These are phyloP conservation scores for Disparrhopalites patrizii DNA, from an alignment of 2,888 invertebrate genomes.

Conservation along the genomic window DNA sequence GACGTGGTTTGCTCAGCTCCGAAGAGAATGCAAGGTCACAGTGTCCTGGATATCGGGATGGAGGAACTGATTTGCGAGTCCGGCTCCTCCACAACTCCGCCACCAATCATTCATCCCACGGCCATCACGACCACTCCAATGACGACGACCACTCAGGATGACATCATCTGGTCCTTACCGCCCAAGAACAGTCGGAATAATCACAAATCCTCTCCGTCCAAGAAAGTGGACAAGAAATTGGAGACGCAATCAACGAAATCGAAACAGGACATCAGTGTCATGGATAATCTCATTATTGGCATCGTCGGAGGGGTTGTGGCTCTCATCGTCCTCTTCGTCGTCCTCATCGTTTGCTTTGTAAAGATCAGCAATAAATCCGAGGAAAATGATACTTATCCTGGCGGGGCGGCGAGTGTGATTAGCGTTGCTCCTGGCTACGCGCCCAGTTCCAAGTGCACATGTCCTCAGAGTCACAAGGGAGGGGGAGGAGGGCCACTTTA, in stretches of 20 bases:
- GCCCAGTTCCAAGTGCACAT: constrained; percentile 46
- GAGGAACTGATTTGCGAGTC: constrained; percentile 76
- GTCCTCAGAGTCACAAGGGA: constrained; percentile 49
- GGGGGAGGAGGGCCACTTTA: constrained; percentile 53
- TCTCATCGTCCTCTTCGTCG: constrained; percentile 80
- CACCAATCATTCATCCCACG: constrained; percentile 49
- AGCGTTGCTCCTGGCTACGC: constrained; percentile 49
- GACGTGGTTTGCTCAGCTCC: constrained; percentile 56
- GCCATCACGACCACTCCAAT: constrained; percentile 16
- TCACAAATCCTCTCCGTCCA: constrained; percentile 16
- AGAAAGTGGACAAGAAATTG: constrained; percentile 29
- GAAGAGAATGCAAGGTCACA: constrained; percentile 63
- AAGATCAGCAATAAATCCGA: constrained; percentile 61
- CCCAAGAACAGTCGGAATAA: constrained; percentile 21
- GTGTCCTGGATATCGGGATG: constrained; percentile 71
- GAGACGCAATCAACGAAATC: constrained; percentile 54
- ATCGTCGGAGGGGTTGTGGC: constrained; percentile 90
- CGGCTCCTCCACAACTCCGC: constrained; percentile 54
- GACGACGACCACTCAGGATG: constrained; percentile 64
- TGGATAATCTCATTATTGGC: constrained; percentile 90
- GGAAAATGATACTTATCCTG: constrained; percentile 50
- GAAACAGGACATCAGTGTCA: constrained; percentile 67
- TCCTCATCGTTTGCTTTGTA: constrained; percentile 77
- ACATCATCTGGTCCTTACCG: constrained; percentile 86
- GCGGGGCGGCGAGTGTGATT: constrained; percentile 49